Conservation (phyloP, 2,113 vertebrate species). For the Hemichromis elongatus region DNA sequence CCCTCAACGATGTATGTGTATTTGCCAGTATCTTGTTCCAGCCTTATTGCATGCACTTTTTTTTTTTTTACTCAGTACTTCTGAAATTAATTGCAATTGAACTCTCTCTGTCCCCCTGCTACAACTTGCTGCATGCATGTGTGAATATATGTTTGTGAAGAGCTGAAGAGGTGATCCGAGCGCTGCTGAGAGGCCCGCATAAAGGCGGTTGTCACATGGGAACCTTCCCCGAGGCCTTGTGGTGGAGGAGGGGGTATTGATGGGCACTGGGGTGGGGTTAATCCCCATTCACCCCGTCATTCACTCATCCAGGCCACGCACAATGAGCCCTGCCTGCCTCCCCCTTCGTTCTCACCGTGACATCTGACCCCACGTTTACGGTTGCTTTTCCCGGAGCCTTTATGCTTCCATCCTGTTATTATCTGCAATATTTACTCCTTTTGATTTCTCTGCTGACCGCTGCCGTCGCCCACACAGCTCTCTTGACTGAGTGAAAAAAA, state of each 20-base stretch:
- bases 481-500: conserved; percentile 8
- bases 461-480: conserved; percentile 18
- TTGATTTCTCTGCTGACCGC: conserved; percentile 53
- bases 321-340: conserved; percentile 59
- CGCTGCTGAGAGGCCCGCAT: conserved; percentile 38
- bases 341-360: conserved; percentile 52
- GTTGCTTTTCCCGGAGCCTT: conserved; percentile 47
- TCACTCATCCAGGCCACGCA: conserved; percentile 52
- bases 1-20: not conserved
- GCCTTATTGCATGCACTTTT: not conserved
- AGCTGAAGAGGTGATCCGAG: not conserved
- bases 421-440: conserved; percentile 74
- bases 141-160: not conserved
- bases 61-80: not conserved
- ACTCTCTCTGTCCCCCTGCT: not conserved
- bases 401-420: conserved; percentile 65
- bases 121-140: not conserved
- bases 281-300: conserved; percentile 74
- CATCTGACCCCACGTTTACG: conserved; percentile 66
- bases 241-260: conserved; percentile 56
- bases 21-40: not conserved
- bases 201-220: conserved; percentile 58
- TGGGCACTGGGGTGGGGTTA: conserved; percentile 73
- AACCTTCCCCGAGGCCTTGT: conserved; percentile 43
- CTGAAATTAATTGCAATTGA: not conserved